Percentiles rank a stretch among this genome's conserved stretches.
phyloP scores from a whole-genome alignment of 35 echinoderm and acorn worm genomes.

The Heliocidaris erythrogramma region DNA sequence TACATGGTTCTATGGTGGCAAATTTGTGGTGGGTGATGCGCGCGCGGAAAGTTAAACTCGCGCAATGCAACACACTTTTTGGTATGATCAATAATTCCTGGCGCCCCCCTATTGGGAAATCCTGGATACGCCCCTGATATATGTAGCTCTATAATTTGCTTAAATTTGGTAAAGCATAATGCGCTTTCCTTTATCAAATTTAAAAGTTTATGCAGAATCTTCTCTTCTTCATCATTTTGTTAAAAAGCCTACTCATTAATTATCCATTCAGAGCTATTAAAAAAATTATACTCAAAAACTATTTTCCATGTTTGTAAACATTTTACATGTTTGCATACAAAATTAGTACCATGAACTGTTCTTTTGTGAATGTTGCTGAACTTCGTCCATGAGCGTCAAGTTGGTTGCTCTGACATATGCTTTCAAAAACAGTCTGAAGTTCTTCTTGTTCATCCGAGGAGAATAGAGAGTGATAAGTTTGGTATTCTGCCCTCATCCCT shows the following conservation, averaged over 20 bases:
- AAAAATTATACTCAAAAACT: background rate
- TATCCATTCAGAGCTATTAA: background rate
- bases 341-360: constrained; percentile 23
- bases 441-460: constrained; percentile 27
- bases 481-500: constrained; percentile 27
- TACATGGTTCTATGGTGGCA: no score
- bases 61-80: no score
- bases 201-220: no score
- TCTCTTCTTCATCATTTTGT: background rate
- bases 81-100: no score
- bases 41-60: no score
- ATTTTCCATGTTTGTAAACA: background rate
- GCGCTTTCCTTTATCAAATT: no score
- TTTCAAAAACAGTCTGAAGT: constrained; percentile 16
- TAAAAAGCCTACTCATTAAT: background rate
- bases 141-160: no score
- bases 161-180: no score
- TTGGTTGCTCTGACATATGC: constrained; percentile 22
- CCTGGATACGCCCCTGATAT: no score
- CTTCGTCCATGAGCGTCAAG: background rate
- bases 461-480: constrained; percentile 28
- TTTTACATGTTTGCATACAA: no score
- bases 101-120: no score
- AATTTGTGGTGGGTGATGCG: no score
- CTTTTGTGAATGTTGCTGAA: constrained; percentile 19